Evolutionary conservation across 2,888 invertebrate species (phyloP).

Genomic region (Dascillus cervinus): DNA sequence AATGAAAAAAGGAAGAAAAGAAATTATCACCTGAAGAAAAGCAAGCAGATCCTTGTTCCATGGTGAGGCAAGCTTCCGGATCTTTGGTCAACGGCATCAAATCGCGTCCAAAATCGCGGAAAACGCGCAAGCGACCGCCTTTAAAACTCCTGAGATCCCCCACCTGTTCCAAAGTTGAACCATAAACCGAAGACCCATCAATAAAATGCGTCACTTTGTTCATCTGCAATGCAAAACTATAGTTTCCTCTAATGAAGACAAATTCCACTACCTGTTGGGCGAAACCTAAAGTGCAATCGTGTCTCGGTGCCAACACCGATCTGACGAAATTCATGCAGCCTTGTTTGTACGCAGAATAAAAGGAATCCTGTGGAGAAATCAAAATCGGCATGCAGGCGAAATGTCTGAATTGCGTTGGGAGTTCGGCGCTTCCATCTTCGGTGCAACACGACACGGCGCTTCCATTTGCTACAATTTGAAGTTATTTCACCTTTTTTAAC

Average conservation of each 20-base stretch:
- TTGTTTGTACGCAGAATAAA: constrained; percentile 51
- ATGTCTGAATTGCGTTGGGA: constrained; percentile 51
- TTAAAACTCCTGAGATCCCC: constrained; percentile 50
- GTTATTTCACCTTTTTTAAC: not conserved
- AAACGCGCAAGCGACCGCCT: constrained; percentile 56
- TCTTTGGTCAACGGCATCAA: constrained; percentile 57
- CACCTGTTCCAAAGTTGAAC: constrained; percentile 54
- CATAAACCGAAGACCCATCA: constrained; percentile 70
- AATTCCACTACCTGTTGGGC: constrained; percentile 53
- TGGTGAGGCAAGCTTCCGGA: constrained; percentile 56
- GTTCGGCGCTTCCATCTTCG: constrained; percentile 47
- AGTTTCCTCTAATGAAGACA: not conserved
- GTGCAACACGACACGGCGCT: constrained; percentile 67
- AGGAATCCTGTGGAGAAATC: constrained; percentile 52
- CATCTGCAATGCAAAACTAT: constrained; percentile 45
- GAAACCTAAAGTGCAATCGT: constrained; percentile 61
- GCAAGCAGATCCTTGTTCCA: constrained; percentile 55
- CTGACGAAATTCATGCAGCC: constrained; percentile 68
- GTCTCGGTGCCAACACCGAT: constrained; percentile 56
- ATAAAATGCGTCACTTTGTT: constrained; percentile 67
- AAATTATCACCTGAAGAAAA: constrained; percentile 51
- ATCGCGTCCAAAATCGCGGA: constrained; percentile 58
- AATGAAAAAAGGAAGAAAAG: not conserved
- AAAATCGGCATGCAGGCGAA: constrained; percentile 62
- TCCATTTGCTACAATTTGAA: constrained; percentile 50